These are phyloP conservation scores for Orthosia gracilis DNA, from an alignment of 2,888 invertebrate genomes.

Conservation along the genomic window DNA sequence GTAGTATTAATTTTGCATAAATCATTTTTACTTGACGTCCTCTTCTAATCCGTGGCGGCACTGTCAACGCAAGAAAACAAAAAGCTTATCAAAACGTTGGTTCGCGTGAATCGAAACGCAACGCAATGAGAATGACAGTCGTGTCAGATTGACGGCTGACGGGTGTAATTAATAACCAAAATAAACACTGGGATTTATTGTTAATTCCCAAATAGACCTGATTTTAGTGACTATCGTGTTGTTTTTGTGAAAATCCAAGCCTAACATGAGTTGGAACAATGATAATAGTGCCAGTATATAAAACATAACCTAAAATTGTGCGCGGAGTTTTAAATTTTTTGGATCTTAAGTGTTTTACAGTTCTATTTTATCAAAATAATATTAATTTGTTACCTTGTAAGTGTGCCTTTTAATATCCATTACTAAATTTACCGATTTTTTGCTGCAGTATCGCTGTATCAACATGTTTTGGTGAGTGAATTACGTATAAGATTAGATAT, in stretches of 20 bases:
- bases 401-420: not conserved
- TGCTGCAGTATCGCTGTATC: conserved; percentile 9
- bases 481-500: not conserved
- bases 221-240: not conserved
- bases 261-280: not conserved
- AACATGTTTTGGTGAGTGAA: conserved; percentile 53
- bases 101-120: conserved; percentile 45
- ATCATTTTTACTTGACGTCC: not conserved
- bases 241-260: conserved; percentile 1
- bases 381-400: not conserved
- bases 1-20: not conserved
- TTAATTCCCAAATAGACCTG: not conserved
- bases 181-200: conserved; percentile 47
- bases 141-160: conserved; percentile 63
- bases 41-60: conserved; percentile 23
- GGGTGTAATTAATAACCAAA: conserved; percentile 56
- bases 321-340: conserved; percentile 47
- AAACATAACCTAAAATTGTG: conserved; percentile 64
- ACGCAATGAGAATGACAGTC: conserved; percentile 50
- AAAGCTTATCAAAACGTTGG: not conserved
- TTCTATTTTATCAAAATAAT: not conserved
- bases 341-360: not conserved
- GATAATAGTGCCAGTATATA: conserved; percentile 28
- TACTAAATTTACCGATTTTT: not conserved
- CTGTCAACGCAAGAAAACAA: not conserved